These are phyloP conservation scores for Druceiella hillmani DNA, from an alignment of 2,888 invertebrate genomes.

Conservation along the genomic window DNA sequence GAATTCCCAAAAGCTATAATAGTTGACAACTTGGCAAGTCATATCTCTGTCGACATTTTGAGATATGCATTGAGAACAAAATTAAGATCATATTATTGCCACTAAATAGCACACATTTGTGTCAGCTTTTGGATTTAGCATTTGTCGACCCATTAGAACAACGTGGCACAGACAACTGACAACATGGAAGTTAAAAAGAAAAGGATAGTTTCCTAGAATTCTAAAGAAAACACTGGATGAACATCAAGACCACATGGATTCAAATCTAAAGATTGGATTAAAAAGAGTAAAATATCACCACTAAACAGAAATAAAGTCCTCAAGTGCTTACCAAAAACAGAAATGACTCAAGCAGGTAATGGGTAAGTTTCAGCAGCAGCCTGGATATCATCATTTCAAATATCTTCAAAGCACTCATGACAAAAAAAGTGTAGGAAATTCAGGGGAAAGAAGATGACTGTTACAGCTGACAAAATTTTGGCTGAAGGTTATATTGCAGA, in stretches of 20 bases:
- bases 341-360: slow-evolving; percentile 2
- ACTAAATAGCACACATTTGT: slow-evolving; percentile 25
- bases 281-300: slow-evolving; percentile 7
- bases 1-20: too few relatives aligned
- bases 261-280: slow-evolving; percentile 3
- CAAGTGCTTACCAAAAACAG: slow-evolving; percentile 8
- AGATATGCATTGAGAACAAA: slow-evolving; percentile 26
- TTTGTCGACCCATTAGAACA: slow-evolving; percentile 26
- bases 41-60: slow-evolving; percentile 25
- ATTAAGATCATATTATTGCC: slow-evolving; percentile 28
- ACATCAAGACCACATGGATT: too few relatives aligned
- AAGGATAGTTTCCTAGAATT: too few relatives aligned
- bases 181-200: slow-evolving; percentile 2
- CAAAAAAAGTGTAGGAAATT: slow-evolving; percentile 13
- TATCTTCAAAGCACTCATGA: slow-evolving; percentile 7
- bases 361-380: slow-evolving; percentile 5
- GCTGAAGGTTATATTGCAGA: too few relatives aligned
- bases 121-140: slow-evolving; percentile 28
- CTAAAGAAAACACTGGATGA: too few relatives aligned
- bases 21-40: too few relatives aligned
- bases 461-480: neutral
- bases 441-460: slow-evolving; percentile 3
- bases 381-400: slow-evolving; percentile 10
- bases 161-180: too few relatives aligned
- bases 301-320: slow-evolving; percentile 18